A percentile compares a stretch with the other conserved stretches of the same genome.
These are phyloP conservation scores for Agrenia bidenticulata DNA, from an alignment of 2,888 invertebrate genomes.

Conservation along the genomic window DNA sequence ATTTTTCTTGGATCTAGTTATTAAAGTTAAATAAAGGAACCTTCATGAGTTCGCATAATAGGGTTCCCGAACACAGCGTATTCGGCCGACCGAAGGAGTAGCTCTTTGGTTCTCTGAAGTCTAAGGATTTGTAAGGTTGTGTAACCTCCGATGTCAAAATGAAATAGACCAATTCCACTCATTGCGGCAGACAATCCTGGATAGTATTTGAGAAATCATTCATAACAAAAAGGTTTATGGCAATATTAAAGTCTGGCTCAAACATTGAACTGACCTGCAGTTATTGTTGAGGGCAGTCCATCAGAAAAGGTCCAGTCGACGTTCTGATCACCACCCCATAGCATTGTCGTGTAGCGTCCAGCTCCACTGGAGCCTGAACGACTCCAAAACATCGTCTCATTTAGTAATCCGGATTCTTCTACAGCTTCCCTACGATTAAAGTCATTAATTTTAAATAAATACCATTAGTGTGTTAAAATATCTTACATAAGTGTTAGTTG, in stretches of 20 bases:
- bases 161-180: constrained; percentile 52
- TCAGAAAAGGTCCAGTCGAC: constrained; percentile 52
- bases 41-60: constrained; percentile 53
- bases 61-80: constrained; percentile 52
- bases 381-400: constrained; percentile 49
- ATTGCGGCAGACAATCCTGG: constrained; percentile 49
- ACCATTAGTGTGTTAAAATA: neutral
- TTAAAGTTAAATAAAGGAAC: too few relatives aligned
- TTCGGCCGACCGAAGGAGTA: constrained; percentile 53
- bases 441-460: neutral
- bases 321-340: constrained; percentile 54
- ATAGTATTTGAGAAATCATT: neutral
- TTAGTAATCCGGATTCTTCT: constrained; percentile 35
- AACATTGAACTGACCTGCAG: constrained; percentile 28
- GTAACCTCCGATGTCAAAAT: constrained; percentile 53
- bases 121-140: constrained; percentile 45
- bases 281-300: constrained; percentile 50
- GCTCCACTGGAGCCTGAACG: constrained; percentile 46
- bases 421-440: constrained; percentile 32
- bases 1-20: too few relatives aligned
- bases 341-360: constrained; percentile 38
- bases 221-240: constrained; percentile 10
- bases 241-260: neutral
- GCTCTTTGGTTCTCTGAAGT: constrained; percentile 45
- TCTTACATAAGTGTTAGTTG: neutral